A percentile compares a stretch with the other conserved stretches of the same genome.
These are phyloP conservation scores for Rallus crepitans DNA, from an alignment of 2,797 vertebrate genomes.

Conservation along the genomic window DNA sequence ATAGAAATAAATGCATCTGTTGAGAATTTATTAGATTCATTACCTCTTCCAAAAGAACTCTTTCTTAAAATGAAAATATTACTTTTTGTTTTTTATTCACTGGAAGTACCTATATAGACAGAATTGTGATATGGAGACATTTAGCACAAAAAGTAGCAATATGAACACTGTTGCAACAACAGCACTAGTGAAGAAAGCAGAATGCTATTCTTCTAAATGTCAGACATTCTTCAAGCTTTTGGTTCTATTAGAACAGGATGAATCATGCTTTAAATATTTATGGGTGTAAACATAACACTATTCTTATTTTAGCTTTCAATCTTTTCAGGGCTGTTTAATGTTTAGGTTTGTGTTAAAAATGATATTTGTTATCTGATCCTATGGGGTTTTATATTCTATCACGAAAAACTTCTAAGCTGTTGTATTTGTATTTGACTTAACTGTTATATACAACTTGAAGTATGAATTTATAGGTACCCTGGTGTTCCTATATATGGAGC, in stretches of 20 bases:
- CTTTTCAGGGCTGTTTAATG: background rate
- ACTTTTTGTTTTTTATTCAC: background rate
- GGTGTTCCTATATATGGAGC: background rate
- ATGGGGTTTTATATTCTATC: background rate
- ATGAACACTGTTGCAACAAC: background rate
- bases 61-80: background rate
- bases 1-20: background rate
- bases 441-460: background rate
- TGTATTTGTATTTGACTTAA: background rate
- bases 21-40: background rate
- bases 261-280: constrained; percentile 62
- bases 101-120: background rate
- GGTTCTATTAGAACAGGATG: constrained; percentile 26
- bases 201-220: constrained; percentile 53
- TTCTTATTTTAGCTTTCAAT: constrained; percentile 17
- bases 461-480: background rate
- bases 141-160: constrained; percentile 25
- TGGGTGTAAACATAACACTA: constrained; percentile 35
- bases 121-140: background rate
- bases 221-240: constrained; percentile 24
- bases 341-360: background rate
- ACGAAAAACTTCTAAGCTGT: background rate
- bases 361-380: background rate
- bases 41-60: background rate
- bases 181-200: background rate